Percentiles rank a stretch among this genome's conserved stretches.
These are phyloP conservation scores for Stenolophus ochropezus DNA, from an alignment of 2,888 invertebrate species.

Conservation along the genomic window DNA sequence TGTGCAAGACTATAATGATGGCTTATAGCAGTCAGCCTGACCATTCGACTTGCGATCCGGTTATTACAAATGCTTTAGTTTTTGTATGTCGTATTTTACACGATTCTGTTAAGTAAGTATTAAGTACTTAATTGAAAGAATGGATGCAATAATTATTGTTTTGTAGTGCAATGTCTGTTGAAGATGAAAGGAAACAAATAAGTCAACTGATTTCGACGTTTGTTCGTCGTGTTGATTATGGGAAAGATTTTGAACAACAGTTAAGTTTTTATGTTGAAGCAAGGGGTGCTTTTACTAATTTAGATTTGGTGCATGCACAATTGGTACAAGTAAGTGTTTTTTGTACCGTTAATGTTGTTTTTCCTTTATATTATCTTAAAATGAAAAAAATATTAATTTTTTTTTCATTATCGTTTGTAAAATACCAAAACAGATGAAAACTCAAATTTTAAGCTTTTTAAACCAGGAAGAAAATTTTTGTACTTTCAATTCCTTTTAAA, in stretches of 20 bases:
- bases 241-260: conserved; percentile 92
- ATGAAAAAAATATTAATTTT: too few relatives aligned
- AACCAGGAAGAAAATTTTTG: neutral
- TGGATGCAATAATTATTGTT: conserved; percentile 46
- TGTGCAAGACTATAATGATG: conserved; percentile 88
- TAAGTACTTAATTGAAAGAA: conserved; percentile 33
- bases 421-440: neutral
- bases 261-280: conserved; percentile 95
- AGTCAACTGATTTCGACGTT: conserved; percentile 88
- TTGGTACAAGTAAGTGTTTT: conserved; percentile 83
- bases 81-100: conserved; percentile 92
- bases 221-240: conserved; percentile 87
- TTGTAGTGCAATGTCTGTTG: conserved; percentile 88
- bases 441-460: neutral
- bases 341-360: too few relatives aligned
- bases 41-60: conserved; percentile 84
- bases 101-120: conserved; percentile 90
- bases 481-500: too few relatives aligned
- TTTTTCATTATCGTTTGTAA: too few relatives aligned
- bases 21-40: conserved; percentile 74
- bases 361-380: too few relatives aligned
- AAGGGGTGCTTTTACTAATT: conserved; percentile 90
- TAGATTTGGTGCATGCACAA: conserved; percentile 90
- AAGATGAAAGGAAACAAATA: conserved; percentile 93
- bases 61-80: conserved; percentile 91